Percentiles rank a stretch among this genome's conserved stretches.
Evolutionary conservation across 2,797 vertebrate genomes (phyloP).

Genomic region (Lycodopsis pacificus): DNA sequence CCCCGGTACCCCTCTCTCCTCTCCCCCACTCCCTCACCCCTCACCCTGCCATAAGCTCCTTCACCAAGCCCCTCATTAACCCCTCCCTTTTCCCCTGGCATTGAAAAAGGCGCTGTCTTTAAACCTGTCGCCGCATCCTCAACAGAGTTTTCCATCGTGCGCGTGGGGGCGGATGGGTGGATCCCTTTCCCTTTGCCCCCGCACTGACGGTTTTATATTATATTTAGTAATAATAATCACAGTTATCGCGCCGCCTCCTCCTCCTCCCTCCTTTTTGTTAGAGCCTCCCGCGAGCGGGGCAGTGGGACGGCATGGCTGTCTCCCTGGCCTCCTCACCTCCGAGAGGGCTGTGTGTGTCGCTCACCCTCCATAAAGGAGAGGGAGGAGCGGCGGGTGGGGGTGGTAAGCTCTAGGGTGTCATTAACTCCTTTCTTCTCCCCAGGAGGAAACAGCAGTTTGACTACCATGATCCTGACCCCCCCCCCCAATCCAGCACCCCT

Average conservation of each 20-base stretch:
- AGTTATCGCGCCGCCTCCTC: slow-evolving; percentile 77
- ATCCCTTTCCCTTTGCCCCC: slow-evolving; percentile 66
- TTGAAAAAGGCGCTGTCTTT: slow-evolving; percentile 84
- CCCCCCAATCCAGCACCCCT: not conserved
- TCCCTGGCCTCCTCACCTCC: slow-evolving; percentile 77
- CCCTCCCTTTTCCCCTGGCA: slow-evolving; percentile 74
- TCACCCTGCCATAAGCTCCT: slow-evolving; percentile 77
- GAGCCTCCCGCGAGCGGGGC: slow-evolving; percentile 66
- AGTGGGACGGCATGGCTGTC: slow-evolving; percentile 78
- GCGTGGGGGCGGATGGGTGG: slow-evolving; percentile 81
- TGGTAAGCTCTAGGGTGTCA: slow-evolving; percentile 83
- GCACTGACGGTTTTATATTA: slow-evolving; percentile 82
- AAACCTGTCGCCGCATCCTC: slow-evolving; percentile 78
- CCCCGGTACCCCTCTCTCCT: slow-evolving; percentile 40
- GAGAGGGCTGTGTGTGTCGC: slow-evolving; percentile 73
- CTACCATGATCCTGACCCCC: slow-evolving; percentile 76
- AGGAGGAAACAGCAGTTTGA: slow-evolving; percentile 81
- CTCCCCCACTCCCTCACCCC: slow-evolving; percentile 55
- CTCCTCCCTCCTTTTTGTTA: slow-evolving; percentile 78
- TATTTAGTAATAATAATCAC: slow-evolving; percentile 88
- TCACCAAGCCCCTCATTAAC: slow-evolving; percentile 83
- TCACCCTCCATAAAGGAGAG: slow-evolving; percentile 82
- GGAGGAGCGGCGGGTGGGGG: slow-evolving; percentile 78
- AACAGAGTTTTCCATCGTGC: slow-evolving; percentile 73
- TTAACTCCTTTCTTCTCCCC: slow-evolving; percentile 84